Percentiles rank a stretch among this genome's conserved stretches.
phyloP scores from a whole-genome alignment of 2,797 vertebrate genomes.

The Heterohyrax brucei region DNA sequence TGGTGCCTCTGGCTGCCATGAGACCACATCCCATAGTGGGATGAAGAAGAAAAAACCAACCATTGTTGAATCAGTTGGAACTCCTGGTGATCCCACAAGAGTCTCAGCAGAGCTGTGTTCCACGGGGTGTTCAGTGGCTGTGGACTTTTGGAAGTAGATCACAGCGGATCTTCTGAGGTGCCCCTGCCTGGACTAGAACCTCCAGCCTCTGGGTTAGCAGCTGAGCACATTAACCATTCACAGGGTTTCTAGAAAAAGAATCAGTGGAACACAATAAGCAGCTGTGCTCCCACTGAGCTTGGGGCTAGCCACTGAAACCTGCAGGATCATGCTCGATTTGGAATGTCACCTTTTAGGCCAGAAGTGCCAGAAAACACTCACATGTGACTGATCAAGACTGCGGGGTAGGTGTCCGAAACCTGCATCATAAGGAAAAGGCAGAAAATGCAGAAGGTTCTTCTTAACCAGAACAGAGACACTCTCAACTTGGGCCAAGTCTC shows the following conservation, averaged over 20 bases:
- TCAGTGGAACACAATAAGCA: accelerated
- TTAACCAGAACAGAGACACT: neutral
- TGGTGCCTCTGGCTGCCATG: accelerated
- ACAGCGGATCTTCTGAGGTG: too few species aligned
- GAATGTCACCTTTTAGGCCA: neutral
- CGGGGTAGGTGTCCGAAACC: neutral
- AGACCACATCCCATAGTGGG: accelerated
- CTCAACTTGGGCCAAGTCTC: neutral
- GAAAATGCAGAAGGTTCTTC: neutral
- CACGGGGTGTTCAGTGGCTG: too few species aligned
- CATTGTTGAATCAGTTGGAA: too few species aligned
- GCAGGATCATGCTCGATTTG: too few species aligned
- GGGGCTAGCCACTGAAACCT: neutral
- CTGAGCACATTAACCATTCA: too few species aligned
- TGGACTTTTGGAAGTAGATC: too few species aligned
- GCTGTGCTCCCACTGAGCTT: accelerated
- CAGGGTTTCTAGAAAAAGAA: neutral
- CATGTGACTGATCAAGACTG: neutral
- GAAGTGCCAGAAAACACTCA: neutral
- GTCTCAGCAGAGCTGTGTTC: too few species aligned
- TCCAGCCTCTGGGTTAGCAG: too few species aligned
- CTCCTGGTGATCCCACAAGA: too few species aligned
- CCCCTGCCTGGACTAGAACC: too few species aligned
- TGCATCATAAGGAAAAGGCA: neutral
- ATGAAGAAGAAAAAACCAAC: neutral